Base-by-base conservation (phyloP, 2,888 invertebrate genomes). In the Magallana nippona region DNA sequence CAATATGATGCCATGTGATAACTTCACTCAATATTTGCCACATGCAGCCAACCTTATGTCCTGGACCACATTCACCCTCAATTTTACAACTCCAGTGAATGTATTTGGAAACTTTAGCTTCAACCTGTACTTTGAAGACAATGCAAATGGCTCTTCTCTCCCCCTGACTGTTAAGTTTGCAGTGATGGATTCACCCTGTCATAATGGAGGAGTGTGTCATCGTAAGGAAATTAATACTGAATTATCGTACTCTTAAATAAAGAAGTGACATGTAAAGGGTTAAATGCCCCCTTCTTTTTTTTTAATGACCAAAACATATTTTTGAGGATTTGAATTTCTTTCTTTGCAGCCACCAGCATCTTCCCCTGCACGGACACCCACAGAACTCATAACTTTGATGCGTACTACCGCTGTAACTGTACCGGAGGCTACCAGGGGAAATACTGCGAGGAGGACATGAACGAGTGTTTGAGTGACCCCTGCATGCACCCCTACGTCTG, bases 161-260 rank as follows among this genome's bases (percentile, higher is more conserved):
- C 82, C 85, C 0, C 81, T 85, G n/a, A 87, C 86, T 2, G 58
- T 88, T 19, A 71, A 85, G 15, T 87, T 89, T 27, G 82, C 81
- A 1, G 78, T 89, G 0, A 84, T 89, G 84, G 85, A 87, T 32
- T 82, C 82, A 10, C 88, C 87, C 1, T 89, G 89, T 83, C 77
- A 84, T 32, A 87, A 88, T 80, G 81, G 60, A n/a, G 87, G 85
- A 27, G 79, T 71, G 13, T 88, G 86, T 83, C 56, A 71, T 32
- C 60, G 87, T 88, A 78, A 82, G 86, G 56, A 57, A 27, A 44
- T 44, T 8, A 44, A 44, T 44, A 44, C 44, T 5, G 44, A 3
- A 44, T 44, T 44, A 44, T 5, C 0, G 8, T 5, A 44, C 44
- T 44, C 44, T 44, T 44, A 44, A 8, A 44, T 3, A 44, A 44